Base-by-base conservation (phyloP, 2,888 invertebrate species). In the Diaprepes abbreviatus region DNA sequence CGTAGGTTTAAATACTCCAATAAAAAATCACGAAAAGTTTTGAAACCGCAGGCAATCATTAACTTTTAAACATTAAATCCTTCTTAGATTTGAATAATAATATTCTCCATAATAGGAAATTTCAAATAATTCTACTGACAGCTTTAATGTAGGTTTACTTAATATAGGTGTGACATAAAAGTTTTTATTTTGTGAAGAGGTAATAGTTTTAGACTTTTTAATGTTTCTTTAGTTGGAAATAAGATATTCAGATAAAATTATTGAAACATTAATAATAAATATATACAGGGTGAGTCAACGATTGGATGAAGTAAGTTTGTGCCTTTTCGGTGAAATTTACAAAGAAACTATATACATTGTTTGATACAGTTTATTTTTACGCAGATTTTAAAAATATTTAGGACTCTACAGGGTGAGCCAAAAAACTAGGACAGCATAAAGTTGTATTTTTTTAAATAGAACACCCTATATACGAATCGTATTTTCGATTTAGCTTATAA, bases 81-180 rank as follows among this genome's bases (percentile, higher is more conserved):
- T 60, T 45, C 50, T 62, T 12, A 28, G 35, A 12, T 45, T 35
- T 57, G 68, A 68, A 68, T 68, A 68, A 50, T 68, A 63, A 68
- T 63, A 68, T 55, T 45, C 57, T 38, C 63, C 48, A 19, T 63
- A 63, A 50, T 31, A 50, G 68, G 68, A 58, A 35, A 63, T 63
- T 50, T 43, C 16, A 62, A 67, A 67, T 60, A 45, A 62, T 55
- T 67, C 52, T 55, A 43, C 55, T 55, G 55, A 54, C 62, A 24
- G 35, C 55, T 62, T 60, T 24, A 63, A 63, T 54, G 57, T 63
- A 33, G 63, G 48, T 58, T 63, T 40, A 36, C 68, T 68, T 68
- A 63, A 63, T 68, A 68, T 68, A 68, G 68, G 63, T 40, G 57
- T 68, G 68, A 68, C 63, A 58, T 58, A 57, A 68, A 68, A 65